These are phyloP conservation scores for Mizuhopecten yessoensis DNA, from an alignment of 1,140 invertebrate genomes.

Conservation along the genomic window DNA sequence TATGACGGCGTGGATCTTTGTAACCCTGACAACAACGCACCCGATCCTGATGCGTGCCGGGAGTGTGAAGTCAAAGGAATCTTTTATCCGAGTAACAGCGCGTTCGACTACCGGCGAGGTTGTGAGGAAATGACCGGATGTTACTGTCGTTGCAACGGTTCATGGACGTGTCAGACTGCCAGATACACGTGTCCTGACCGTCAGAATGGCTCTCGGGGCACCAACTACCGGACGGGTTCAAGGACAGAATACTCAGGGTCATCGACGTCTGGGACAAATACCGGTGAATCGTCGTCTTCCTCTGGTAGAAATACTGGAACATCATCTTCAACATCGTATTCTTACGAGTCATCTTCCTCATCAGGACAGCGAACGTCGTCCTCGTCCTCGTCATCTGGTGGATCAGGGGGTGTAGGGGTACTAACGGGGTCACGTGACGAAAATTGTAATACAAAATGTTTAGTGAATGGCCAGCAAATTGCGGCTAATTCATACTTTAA, in stretches of 20 bases:
- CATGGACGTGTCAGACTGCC: constrained; percentile 45
- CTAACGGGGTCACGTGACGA: background rate
- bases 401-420: background rate
- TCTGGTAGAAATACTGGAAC: background rate
- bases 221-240: background rate
- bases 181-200: constrained; percentile 43
- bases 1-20: background rate
- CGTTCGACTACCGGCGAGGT: constrained; percentile 43
- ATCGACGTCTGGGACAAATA: background rate
- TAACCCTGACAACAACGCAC: constrained; percentile 16
- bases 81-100: background rate
- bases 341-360: background rate
- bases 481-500: constrained; percentile 52
- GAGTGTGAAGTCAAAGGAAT: constrained; percentile 51
- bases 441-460: constrained; percentile 40
- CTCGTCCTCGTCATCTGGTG: background rate
- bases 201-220: background rate
- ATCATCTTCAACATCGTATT: background rate
- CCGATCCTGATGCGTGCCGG: constrained; percentile 14
- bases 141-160: constrained; percentile 45
- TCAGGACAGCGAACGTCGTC: background rate
- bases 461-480: constrained; percentile 26
- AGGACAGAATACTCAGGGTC: background rate
- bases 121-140: constrained; percentile 49
- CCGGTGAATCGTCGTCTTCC: background rate